Base-by-base conservation (phyloP, 2,797 vertebrate genomes). In the Phrynocephalus guinanensis region DNA sequence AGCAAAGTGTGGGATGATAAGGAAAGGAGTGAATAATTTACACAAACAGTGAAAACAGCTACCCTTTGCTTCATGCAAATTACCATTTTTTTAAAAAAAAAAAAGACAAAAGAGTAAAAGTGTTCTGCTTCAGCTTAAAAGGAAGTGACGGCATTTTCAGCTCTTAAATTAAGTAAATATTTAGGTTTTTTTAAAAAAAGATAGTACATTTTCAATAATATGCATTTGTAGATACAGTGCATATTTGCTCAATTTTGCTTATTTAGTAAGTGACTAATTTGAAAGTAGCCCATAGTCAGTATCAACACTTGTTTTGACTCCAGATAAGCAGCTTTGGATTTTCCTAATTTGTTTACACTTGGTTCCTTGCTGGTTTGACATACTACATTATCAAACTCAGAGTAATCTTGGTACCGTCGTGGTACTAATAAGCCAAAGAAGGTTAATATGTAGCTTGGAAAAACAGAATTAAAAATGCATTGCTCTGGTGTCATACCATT, bases 111-210 rank as follows among this genome's bases (percentile, higher is more conserved):
- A 88, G 81, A 89, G 44, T 28, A 70, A 16, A 63, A 18, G 15
- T n/a, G n/a, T n/a, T n/a, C n/a, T n/a, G n/a, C n/a, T n/a, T n/a
- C n/a, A n/a, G n/a, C n/a, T n/a, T n/a, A n/a, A n/a, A 63, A 18
- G 15, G 60, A 63, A 89, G 66, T n/a, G 94, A 92, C 94, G 94
- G 88, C 91, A 93, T 82, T 88, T 6, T 16, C 81, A 92, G 79
- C 87, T 93, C 94, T 94, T 94, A 93, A 95, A 91, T 77, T 68
- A 33, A 89, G 15, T 90, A 96, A 95, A 96, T 95, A 94, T 95
- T 95, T 93, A 78, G 80, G n/a, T n/a, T 83, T 91, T 84, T 90
- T 63, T 18, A 63, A 63, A 63, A 63, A 63, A 76, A 66, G 2
- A 94, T 94, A 95, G 92, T 89, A 76, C 94, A 86, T 78, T 93